Conservation (phyloP, 2,888 invertebrate genomes). For the Hanleya hanleyi region DNA sequence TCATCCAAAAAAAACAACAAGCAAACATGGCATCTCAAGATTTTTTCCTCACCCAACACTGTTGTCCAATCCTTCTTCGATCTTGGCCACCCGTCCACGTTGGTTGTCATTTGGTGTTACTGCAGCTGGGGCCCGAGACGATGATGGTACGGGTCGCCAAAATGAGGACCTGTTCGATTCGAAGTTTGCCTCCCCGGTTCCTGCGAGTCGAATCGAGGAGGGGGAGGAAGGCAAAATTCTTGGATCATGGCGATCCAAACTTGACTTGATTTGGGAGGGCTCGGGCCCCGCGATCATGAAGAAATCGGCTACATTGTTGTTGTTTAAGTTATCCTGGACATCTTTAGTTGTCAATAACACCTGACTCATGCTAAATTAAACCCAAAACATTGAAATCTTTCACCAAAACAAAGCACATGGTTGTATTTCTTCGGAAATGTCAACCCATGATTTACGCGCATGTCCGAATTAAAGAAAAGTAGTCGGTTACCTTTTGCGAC, state of each 20-base stretch:
- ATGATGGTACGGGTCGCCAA: neutral
- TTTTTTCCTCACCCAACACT: neutral
- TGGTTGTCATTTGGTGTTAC: neutral
- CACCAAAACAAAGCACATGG: constrained; percentile 4
- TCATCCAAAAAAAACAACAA: no score
- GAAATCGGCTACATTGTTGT: neutral
- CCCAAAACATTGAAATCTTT: neutral
- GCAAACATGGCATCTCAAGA: neutral
- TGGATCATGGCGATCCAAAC: neutral
- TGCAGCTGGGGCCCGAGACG: neutral
- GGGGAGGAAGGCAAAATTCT: neutral
- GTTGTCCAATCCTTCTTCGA: constrained; percentile 5
- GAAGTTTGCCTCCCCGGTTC: neutral
- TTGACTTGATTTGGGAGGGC: neutral
- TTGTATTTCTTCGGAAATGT: constrained; percentile 2
- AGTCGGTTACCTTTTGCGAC: neutral
- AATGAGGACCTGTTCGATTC: neutral
- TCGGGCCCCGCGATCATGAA: neutral
- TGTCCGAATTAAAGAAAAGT: neutral
- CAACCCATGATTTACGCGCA: neutral
- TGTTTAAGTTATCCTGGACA: constrained; percentile 9
- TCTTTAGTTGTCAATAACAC: constrained; percentile 7
- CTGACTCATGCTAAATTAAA: constrained; percentile 5
- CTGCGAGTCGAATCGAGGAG: neutral
- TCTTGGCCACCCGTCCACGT: neutral